Base-by-base conservation (phyloP, 2,888 invertebrate genomes). In the Metalampra italica region DNA sequence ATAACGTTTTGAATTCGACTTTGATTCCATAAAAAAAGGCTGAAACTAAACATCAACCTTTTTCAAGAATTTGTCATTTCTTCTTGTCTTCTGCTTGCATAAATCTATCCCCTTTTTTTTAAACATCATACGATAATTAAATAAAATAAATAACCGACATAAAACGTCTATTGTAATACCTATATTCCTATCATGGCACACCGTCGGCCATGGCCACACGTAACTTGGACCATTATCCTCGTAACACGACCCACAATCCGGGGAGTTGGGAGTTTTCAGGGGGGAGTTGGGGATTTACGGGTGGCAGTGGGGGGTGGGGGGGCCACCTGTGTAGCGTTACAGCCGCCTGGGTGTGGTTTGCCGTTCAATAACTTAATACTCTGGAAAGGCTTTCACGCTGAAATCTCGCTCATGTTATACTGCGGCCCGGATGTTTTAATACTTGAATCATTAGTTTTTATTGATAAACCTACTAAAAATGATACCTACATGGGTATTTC, bases 291-390 rank as follows among this genome's bases (percentile, higher is more conserved):
- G 44, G 38, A 34, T 41, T 46, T 37, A 46, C 43, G 46, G 47
- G 40, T 2, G 22, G 22, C 3, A 45, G 14, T 46, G 32, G 40
- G 46, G 46, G 15, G 39, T 45, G 59, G 55, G 56, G 61, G 70
- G 64, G 77, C 72, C 69, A 73, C 74, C 78, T 77, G 78, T 79
- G 78, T 78, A 78, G 73, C 76, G 82, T 83, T 82, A 83, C 86
- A 84, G 78, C 71, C 76, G 75, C 75, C 77, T 75, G 89, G 89
- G 89, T 89, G 89, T 89, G 89, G 88, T 89, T 89, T 89, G 89
- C 89, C 88, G 89, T 89, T 89, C 89, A 83, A 89, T 89, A 89
- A 89, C 88, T 87, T 89, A 87, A 89, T 89, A 89, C 89, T 82
- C 84, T 84, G 79, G 83, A 81, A 85, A 89, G 87, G 88, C 85